Base-by-base conservation (phyloP, 2,888 invertebrate genomes). In the Rapana venosa region DNA sequence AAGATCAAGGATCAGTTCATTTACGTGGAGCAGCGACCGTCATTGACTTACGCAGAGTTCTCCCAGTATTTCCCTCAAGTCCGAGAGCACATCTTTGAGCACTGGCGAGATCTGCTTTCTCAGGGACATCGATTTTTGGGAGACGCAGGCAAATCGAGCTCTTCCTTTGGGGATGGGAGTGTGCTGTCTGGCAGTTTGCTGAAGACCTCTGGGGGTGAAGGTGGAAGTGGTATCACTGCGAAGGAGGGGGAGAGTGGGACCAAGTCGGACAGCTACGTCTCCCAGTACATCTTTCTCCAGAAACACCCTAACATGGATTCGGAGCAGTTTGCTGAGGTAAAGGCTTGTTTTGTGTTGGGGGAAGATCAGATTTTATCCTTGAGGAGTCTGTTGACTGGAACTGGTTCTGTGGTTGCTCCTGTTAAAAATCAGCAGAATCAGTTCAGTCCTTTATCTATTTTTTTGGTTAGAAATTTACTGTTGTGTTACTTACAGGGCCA, bases 1-100 rank as follows among this genome's bases (percentile, higher is more conserved):
- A 89, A 91, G 32, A 92, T 92, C 84, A 92, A 92, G 77, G 92
- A 92, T 36, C 92, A 92, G 90, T 92, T 91, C 89, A 92, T 92
- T n/a, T 91, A 91, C 79, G 85, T 92, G 66, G 92, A 92, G 83
- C 92, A 92, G 86, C 90, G 91, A 87, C 92, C 92, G 56, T 77
- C 89, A 22, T 81, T 92, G 90, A 91, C 87, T 17, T 92, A 91
- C 56, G 90, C 90, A 20, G 90, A 92, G 79, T 92, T 92, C 36
- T 89, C 91, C 86, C 90, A 90, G 32, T 90, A 90, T 89, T 90
- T 92, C 30, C 89, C 92, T 20, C 92, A 92, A 70, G 92, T 92
- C 17, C 92, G 91, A 61, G 91, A 91, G 66, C 88, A 91, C 58
- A 91, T 92, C 11, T 92, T 92, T 79, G 70, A 84, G 36, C 90